Percentiles rank a stretch among this genome's conserved stretches.
Conservation (phyloP, 2,888 invertebrate species). For the Tyria jacobaeae region DNA sequence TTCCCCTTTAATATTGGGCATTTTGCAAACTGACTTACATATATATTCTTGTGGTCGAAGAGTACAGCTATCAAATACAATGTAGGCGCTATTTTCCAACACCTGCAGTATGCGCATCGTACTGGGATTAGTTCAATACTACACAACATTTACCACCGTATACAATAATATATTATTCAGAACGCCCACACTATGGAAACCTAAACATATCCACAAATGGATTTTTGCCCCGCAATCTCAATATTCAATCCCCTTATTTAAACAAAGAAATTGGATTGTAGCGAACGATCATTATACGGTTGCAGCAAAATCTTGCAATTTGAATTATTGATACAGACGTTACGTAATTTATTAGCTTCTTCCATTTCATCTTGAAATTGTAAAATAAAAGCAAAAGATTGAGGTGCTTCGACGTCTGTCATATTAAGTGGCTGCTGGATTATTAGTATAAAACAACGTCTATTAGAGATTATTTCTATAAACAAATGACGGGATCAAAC, state of each 20-base stretch:
- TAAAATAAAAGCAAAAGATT: constrained; percentile 4
- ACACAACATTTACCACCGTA: constrained; percentile 71
- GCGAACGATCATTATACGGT: constrained; percentile 59
- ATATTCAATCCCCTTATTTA: constrained; percentile 77
- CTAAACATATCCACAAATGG: constrained; percentile 60
- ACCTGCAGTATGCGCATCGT: constrained; percentile 74
- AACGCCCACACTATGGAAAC: constrained; percentile 42
- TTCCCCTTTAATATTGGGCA: no score
- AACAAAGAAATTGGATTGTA: constrained; percentile 77
- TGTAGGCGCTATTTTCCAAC: constrained; percentile 30
- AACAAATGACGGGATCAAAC: not conserved
- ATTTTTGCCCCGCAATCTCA: constrained; percentile 71
- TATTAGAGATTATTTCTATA: no score
- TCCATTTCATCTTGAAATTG: constrained; percentile 14
- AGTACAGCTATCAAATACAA: constrained; percentile 3
- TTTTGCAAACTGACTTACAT: no score
- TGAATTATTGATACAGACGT: constrained; percentile 44
- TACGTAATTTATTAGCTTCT: constrained; percentile 34
- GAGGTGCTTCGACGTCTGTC: no score
- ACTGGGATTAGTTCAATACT: constrained; percentile 72
- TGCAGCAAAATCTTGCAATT: constrained; percentile 56
- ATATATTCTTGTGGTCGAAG: no score
- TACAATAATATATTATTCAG: constrained; percentile 75
- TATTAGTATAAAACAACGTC: no score
- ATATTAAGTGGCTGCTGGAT: no score